phyloP scores from a whole-genome alignment of 2,113 vertebrate species.

The Galemys pyrenaicus region DNA sequence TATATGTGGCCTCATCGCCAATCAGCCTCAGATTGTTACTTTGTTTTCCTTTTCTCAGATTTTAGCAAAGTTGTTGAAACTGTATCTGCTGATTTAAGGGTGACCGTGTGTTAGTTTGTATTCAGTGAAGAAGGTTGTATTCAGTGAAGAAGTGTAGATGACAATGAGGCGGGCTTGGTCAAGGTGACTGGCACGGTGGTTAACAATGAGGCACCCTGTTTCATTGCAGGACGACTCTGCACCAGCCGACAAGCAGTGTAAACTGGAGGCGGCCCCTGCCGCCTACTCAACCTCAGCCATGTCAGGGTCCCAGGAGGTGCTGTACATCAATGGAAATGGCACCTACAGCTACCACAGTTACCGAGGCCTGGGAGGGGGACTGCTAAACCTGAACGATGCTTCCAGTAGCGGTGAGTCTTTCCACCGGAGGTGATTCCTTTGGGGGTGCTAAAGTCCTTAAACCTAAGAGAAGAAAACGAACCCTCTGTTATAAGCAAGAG shows the following conservation, averaged over 20 bases:
- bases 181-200: background rate
- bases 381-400: constrained; percentile 89
- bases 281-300: constrained; percentile 87
- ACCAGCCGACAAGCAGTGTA: constrained; percentile 87
- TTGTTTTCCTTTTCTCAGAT: constrained; percentile 32
- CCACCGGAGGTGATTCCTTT: constrained; percentile 13
- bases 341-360: constrained; percentile 93
- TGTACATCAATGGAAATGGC: constrained; percentile 92
- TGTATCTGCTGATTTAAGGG: background rate
- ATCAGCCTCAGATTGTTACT: background rate
- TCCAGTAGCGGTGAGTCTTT: constrained; percentile 88
- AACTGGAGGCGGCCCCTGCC: constrained; percentile 87
- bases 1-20: background rate
- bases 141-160: background rate
- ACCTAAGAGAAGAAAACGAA: background rate
- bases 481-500: background rate
- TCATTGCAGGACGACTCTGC: constrained; percentile 86
- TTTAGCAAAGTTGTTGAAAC: constrained; percentile 48
- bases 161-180: background rate
- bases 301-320: constrained; percentile 89
- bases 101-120: background rate
- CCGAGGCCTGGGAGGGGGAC: constrained; percentile 89
- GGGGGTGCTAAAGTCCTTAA: background rate
- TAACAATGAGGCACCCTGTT: constrained; percentile 57
- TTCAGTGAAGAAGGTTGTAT: background rate